Evolutionary conservation across 2,797 vertebrate species (phyloP).

Genomic region (Heteromormyrus szaboi): DNA sequence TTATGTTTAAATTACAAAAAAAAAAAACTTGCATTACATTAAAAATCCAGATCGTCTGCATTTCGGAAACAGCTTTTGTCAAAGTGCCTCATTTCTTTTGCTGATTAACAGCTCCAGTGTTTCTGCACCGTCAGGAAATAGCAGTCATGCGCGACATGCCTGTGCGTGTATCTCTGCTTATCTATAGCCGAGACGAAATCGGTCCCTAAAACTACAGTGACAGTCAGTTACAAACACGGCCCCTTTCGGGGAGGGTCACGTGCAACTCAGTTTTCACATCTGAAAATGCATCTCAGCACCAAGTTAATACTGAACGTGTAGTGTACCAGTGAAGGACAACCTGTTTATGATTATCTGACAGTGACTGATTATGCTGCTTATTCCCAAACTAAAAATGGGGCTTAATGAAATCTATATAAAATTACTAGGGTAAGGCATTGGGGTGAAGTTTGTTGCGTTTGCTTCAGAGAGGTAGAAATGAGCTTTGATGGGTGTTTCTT

Average conservation of each 20-base stretch:
- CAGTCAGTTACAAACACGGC: not conserved
- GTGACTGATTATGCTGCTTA: not conserved
- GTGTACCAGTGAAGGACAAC: not conserved
- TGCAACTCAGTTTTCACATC: not conserved
- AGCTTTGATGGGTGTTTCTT: not conserved
- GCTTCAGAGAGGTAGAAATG: not conserved
- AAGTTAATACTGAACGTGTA: slow-evolving; percentile 1
- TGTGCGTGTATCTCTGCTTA: not conserved
- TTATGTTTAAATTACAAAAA: not conserved
- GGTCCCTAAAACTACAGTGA: not conserved
- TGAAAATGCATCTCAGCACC: not conserved
- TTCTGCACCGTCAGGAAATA: not conserved
- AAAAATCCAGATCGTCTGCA: not conserved
- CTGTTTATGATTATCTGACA: not conserved
- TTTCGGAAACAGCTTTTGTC: not conserved
- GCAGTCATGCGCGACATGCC: not conserved
- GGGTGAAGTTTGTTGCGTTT: not conserved
- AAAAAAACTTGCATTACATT: not conserved
- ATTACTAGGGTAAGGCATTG: not conserved
- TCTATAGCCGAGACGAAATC: not conserved
- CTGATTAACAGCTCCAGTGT: not conserved
- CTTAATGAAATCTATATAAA: not conserved
- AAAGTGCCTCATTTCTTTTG: not conserved
- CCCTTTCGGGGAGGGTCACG: not conserved
- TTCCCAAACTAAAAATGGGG: not conserved